Evolutionary conservation across 2,113 vertebrate genomes (phyloP).

Genomic region (Varanus komodoensis): DNA sequence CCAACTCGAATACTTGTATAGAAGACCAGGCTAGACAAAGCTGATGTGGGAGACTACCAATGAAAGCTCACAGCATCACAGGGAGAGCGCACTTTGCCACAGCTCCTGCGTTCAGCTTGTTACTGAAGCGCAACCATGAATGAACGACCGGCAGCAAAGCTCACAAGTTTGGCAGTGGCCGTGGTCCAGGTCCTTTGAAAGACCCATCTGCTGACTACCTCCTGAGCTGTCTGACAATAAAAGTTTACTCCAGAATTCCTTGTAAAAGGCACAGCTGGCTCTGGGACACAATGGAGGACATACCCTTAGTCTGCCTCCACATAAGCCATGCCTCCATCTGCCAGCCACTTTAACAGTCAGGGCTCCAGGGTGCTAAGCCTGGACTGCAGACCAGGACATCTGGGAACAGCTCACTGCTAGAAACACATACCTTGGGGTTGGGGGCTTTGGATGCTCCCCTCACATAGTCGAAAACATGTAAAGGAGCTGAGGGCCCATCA

Average conservation of each 20-base stretch:
- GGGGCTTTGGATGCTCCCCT: no score
- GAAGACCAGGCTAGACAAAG: no score
- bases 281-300: no score
- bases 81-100: not conserved
- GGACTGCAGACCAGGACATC: no score
- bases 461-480: not conserved
- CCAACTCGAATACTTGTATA: no score
- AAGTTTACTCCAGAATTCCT: not conserved
- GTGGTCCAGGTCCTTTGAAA: not conserved
- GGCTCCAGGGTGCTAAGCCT: not conserved
- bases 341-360: no score
- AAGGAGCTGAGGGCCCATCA: not conserved
- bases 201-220: not conserved
- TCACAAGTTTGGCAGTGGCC: not conserved
- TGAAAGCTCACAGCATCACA: not conserved
- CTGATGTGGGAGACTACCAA: not conserved
- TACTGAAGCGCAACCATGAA: not conserved
- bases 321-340: no score
- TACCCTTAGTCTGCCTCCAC: no score
- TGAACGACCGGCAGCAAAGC: not conserved
- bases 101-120: not conserved
- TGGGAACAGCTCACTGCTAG: no score
- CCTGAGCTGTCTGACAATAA: not conserved
- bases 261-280: no score
- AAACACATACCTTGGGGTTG: no score